These are phyloP conservation scores for Synanthedon andrenaeformis DNA, from an alignment of 2,888 invertebrate species.

Conservation along the genomic window DNA sequence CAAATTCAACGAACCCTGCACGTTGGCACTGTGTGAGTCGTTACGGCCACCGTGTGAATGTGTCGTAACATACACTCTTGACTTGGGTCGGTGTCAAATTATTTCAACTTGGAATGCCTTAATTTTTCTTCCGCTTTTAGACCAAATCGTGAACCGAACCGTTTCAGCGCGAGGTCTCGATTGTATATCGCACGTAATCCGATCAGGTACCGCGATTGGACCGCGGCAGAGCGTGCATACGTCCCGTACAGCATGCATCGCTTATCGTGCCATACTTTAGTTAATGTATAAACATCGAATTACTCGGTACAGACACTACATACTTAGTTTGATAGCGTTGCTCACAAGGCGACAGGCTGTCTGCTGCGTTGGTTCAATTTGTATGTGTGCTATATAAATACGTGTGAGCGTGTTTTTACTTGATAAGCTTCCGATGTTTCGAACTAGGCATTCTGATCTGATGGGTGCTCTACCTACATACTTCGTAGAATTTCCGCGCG, in stretches of 20 bases:
- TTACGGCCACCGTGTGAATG: slow-evolving; percentile 64
- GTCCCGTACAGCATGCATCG: slow-evolving; percentile 18
- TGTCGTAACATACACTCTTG: slow-evolving; percentile 49
- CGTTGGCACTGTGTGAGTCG: slow-evolving; percentile 57
- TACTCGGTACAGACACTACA: slow-evolving; percentile 30
- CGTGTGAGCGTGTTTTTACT: slow-evolving; percentile 60
- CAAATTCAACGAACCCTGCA: slow-evolving; percentile 68
- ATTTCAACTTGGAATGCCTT: slow-evolving; percentile 23
- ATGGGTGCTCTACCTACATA: slow-evolving; percentile 14
- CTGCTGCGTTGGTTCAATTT: slow-evolving; percentile 54
- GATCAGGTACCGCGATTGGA: slow-evolving; percentile 26
- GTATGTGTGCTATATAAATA: slow-evolving; percentile 33
- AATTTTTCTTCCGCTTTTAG: neutral
- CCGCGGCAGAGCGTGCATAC: slow-evolving; percentile 11
- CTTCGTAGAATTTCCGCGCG: slow-evolving; percentile 45
- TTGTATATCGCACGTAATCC: slow-evolving; percentile 26
- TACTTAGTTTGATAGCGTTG: slow-evolving; percentile 58
- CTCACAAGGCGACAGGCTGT: slow-evolving; percentile 67
- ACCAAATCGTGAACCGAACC: neutral
- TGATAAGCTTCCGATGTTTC: slow-evolving; percentile 65
- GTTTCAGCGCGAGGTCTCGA: neutral
- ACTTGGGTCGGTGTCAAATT: slow-evolving; percentile 51
- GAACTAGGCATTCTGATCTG: slow-evolving; percentile 50
- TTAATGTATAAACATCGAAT: slow-evolving; percentile 47
- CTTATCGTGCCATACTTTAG: slow-evolving; percentile 41